Conservation (phyloP, 2,797 vertebrate species). For the Hydrocynus forskahlii region DNA sequence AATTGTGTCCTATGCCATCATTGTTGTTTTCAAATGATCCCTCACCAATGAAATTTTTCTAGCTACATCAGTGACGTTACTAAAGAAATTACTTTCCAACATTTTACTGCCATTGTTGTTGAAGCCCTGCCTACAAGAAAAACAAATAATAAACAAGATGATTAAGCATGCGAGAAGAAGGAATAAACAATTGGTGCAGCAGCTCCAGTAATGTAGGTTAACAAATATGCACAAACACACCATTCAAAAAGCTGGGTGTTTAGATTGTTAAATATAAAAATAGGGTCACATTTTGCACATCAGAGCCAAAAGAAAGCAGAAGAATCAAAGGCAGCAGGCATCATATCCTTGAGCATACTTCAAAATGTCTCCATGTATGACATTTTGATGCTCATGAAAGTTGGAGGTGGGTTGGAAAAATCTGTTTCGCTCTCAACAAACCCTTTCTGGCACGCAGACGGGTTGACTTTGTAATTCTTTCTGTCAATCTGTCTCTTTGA, state of each 20-base stretch:
- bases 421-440: slow-evolving; percentile 58
- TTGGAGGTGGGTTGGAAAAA: slow-evolving; percentile 22
- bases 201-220: neutral
- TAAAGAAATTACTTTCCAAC: neutral
- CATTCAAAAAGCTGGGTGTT: neutral
- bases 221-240: neutral
- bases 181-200: neutral
- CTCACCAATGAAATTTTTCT: neutral
- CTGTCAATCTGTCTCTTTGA: slow-evolving; percentile 64
- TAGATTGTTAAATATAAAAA: slow-evolving; percentile 5
- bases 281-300: neutral
- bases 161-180: neutral
- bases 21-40: neutral
- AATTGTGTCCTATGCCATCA: neutral
- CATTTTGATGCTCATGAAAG: slow-evolving; percentile 49
- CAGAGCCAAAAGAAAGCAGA: slow-evolving; percentile 21
- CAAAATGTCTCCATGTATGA: slow-evolving; percentile 38
- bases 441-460: slow-evolving; percentile 59
- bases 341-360: slow-evolving; percentile 45
- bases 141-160: neutral
- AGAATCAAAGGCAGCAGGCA: slow-evolving; percentile 43
- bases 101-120: neutral
- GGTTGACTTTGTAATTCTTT: slow-evolving; percentile 64
- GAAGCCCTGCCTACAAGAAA: neutral
- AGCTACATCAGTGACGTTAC: neutral